These are phyloP conservation scores for Acleris holmiana DNA, from an alignment of 2,888 invertebrate species.

Conservation along the genomic window DNA sequence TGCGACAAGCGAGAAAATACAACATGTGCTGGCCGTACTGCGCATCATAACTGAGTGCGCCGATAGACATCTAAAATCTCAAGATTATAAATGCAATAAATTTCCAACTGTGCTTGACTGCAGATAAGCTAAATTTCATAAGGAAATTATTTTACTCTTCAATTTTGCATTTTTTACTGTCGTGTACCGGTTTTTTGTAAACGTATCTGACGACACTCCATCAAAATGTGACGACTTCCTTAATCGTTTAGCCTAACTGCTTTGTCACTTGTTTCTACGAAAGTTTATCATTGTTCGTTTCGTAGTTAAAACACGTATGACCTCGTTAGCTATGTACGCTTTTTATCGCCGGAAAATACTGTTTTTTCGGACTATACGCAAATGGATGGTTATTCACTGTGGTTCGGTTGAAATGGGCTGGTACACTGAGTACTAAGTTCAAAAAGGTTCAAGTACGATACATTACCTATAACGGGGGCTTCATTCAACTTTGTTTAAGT, in stretches of 20 bases:
- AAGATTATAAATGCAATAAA: too few relatives aligned
- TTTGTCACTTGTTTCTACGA: slow-evolving; percentile 40
- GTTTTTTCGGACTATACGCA: slow-evolving; percentile 34
- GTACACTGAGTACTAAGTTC: slow-evolving; percentile 13
- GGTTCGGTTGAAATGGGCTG: slow-evolving; percentile 25
- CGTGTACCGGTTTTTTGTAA: background rate
- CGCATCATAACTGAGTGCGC: too few relatives aligned
- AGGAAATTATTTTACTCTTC: too few relatives aligned
- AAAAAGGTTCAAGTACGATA: background rate
- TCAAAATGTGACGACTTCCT: slow-evolving; percentile 16
- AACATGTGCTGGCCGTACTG: too few relatives aligned
- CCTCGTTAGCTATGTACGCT: slow-evolving; percentile 39
- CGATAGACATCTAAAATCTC: too few relatives aligned
- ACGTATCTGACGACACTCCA: slow-evolving; percentile 10
- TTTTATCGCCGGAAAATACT: slow-evolving; percentile 37
- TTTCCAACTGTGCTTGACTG: too few relatives aligned
- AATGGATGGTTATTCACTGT: slow-evolving; percentile 29
- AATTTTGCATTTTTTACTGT: background rate
- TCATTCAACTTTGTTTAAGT: too few relatives aligned
- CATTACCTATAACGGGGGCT: too few relatives aligned
- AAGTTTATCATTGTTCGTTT: slow-evolving; percentile 35
- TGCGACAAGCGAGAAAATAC: too few relatives aligned
- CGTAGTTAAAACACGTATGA: slow-evolving; percentile 35
- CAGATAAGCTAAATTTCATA: too few relatives aligned
- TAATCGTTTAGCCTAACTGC: slow-evolving; percentile 34